phyloP scores from a whole-genome alignment of 92 coral and sea anemone species.

The Porites cylindrica region DNA sequence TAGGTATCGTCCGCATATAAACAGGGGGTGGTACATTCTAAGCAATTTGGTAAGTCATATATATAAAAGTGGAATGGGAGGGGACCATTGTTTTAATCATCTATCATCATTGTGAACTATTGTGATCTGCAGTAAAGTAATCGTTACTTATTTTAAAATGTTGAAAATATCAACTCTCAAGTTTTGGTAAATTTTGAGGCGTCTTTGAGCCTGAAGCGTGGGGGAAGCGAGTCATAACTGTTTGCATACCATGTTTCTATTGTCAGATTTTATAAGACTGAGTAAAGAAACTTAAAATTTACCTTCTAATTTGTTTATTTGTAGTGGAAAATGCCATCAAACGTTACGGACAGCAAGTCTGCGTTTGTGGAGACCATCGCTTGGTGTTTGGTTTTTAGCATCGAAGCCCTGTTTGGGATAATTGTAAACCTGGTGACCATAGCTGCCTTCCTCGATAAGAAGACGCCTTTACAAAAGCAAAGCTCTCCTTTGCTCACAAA shows the following conservation, averaged over 20 bases:
- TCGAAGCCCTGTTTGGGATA: slow-evolving; percentile 20
- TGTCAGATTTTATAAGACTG: background rate
- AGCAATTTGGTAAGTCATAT: background rate
- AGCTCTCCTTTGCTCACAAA: slow-evolving; percentile 25
- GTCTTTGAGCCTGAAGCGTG: too few species aligned
- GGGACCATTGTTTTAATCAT: too few species aligned
- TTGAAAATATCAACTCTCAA: too few species aligned
- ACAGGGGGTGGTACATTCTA: background rate
- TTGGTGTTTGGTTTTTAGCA: slow-evolving; percentile 33
- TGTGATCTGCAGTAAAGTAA: too few species aligned
- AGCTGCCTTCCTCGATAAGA: background rate
- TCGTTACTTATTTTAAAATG: too few species aligned
- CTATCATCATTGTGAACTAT: too few species aligned
- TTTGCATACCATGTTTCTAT: too few species aligned
- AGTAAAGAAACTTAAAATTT: background rate
- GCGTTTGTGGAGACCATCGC: slow-evolving; percentile 3
- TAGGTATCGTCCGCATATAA: background rate
- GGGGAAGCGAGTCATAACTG: too few species aligned
- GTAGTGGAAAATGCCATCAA: slow-evolving; percentile 24
- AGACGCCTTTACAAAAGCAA: slow-evolving; percentile 4
- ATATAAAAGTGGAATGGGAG: too few species aligned
- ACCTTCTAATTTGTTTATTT: background rate
- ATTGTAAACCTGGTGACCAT: slow-evolving; percentile 1
- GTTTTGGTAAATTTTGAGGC: too few species aligned
- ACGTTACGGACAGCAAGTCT: background rate